Evolutionary conservation across 2,113 vertebrate genomes (phyloP).

Genomic region (Syrrhaptes paradoxus): DNA sequence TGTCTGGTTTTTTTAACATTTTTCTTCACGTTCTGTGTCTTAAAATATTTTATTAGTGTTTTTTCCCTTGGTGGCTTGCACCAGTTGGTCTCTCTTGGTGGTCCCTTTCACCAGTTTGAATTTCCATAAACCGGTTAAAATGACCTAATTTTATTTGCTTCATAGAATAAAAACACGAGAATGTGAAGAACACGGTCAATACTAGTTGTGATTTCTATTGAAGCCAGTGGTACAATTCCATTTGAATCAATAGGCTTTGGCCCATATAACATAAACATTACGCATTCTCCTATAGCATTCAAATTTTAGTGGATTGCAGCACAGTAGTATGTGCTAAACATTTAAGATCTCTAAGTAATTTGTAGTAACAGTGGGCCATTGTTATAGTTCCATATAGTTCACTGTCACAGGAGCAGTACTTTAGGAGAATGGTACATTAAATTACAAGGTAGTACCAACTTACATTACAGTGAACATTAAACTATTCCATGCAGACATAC

Average conservation of each 20-base stretch:
- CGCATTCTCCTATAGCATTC: background rate
- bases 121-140: background rate
- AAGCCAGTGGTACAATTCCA: background rate
- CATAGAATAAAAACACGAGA: background rate
- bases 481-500: background rate
- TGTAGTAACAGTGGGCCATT: background rate
- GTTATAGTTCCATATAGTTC: background rate
- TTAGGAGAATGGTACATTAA: background rate
- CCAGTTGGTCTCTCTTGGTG: background rate
- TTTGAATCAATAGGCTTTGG: background rate
- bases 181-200: background rate
- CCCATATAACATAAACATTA: background rate
- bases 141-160: background rate
- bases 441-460: background rate
- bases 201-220: background rate
- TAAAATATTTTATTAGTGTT: background rate
- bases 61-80: background rate
- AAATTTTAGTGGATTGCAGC: background rate
- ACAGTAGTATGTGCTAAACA: background rate
- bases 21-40: rapidly evolving
- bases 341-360: background rate
- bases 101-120: background rate
- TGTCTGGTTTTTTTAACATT: background rate
- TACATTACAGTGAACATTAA: background rate
- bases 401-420: background rate